Evolutionary conservation across 2,797 vertebrate species (phyloP), one percentile per base, ranked within the genome.

Genomic region (Luscinia luscinia): DNA sequence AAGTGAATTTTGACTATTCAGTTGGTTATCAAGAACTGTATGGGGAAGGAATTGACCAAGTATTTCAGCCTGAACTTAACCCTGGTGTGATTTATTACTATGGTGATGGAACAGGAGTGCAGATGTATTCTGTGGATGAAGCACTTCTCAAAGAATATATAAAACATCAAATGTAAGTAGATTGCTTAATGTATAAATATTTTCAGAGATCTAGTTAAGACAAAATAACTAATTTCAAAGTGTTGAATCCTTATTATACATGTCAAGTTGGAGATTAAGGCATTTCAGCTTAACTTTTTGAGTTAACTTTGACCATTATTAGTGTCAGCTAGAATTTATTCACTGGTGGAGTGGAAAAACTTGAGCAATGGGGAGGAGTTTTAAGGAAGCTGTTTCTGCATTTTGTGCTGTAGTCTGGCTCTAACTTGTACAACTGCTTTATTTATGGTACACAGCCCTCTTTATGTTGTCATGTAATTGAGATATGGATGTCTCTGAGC

Each of bases 131-230:
- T 12, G 98, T 99, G 96, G 99, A 99, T 59, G 98, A 99, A 93
- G 97, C 98, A 52, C 97, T 99, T 70, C 99, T 99, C 10, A 99
- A 99, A 96, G 98, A 99, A 69, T 99, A 99, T 79, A 98, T 99
- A 96, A 99, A 98, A 94, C 98, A 99, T 19, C 99, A 99, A 96
- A 99, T 99, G 99, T 99, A 97, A 98, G 99, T 98, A 48, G 63
- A 73, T 32, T 52, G 38, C 51, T 81, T 84, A 72, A 89, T 30
- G 27, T 69, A 17, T 36, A 69, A n/a, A 36, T 43, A 11, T 17
- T 85, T 78, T 81, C 36, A 58, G 46, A 74, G 32, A 24, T 59
- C 54, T 82, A 51, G 34, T 87, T 83, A 41, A 57, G 51, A 52
- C 73, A 38, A 92, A 90, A 32, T 20, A 40, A 40, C 46, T 83